These are phyloP conservation scores for Chelidonichthys spinosus DNA, from an alignment of 2,797 vertebrate species.

Conservation along the genomic window DNA sequence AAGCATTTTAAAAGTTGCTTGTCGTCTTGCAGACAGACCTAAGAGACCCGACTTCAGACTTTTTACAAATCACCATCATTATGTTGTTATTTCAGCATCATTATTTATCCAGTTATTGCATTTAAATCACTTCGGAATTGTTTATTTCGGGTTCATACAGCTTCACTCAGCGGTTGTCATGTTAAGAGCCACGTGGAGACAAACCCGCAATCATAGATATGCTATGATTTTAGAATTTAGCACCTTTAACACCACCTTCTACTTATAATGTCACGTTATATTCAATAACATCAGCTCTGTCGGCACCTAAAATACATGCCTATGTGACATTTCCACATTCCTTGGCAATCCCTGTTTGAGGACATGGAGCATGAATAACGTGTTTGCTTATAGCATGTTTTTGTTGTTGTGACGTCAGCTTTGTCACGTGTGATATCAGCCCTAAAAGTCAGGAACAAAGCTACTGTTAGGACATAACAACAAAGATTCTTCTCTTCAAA, in stretches of 20 bases:
- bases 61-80: no score
- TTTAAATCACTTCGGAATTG: no score
- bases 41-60: no score
- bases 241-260: neutral
- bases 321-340: neutral
- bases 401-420: constrained; percentile 47
- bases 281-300: neutral
- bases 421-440: constrained; percentile 13
- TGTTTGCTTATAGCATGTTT: constrained; percentile 33
- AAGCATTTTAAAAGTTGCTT: no score
- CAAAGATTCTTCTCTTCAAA: constrained; percentile 46
- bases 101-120: no score
- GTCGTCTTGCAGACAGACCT: no score
- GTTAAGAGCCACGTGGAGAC: neutral
- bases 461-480: neutral
- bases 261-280: neutral
- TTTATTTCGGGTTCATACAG: no score
- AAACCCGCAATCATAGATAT: neutral
- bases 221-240: neutral
- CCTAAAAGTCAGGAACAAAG: neutral
- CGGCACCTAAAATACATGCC: neutral
- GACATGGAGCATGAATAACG: constrained; percentile 23
- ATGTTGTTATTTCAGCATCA: no score
- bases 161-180: no score
- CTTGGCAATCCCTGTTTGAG: constrained; percentile 60